These are phyloP conservation scores for Sanderia malayensis DNA, from an alignment of 30 jellyfish, hydroid and myxozoan genomes.

Conservation along the genomic window DNA sequence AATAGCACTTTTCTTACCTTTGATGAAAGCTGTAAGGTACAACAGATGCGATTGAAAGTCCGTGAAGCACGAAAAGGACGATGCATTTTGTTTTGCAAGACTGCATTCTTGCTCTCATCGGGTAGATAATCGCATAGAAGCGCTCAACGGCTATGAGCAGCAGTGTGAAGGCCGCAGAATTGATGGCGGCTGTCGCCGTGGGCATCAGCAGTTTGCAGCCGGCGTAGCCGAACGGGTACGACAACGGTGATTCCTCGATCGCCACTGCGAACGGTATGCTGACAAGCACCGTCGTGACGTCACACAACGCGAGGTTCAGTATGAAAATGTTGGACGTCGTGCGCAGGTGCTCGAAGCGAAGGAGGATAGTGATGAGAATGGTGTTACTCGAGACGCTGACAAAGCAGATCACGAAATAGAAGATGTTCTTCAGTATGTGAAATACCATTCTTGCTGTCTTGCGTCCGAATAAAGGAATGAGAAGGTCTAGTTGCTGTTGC, in stretches of 20 bases:
- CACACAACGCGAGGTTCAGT: conserved; percentile 59
- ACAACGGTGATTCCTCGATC: conserved; percentile 36
- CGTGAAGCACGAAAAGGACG: conserved; percentile 30
- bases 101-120: conserved; percentile 51
- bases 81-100: conserved; percentile 32
- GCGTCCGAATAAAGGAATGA: no score
- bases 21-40: conserved; percentile 36
- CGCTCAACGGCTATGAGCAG: conserved; percentile 67
- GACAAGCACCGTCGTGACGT: conserved; percentile 37
- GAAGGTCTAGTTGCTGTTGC: no score
- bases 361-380: conserved; percentile 33
- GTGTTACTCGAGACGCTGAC: conserved; percentile 53
- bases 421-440: conserved; percentile 34
- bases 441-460: conserved; percentile 8
- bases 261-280: conserved; percentile 62
- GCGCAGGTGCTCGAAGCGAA: conserved; percentile 52
- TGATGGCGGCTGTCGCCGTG: conserved; percentile 59
- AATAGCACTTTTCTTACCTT: conserved; percentile 17
- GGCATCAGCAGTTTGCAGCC: conserved; percentile 76
- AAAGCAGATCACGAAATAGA: conserved; percentile 37
- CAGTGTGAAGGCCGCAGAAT: conserved; percentile 60
- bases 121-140: conserved; percentile 51
- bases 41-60: conserved; percentile 32
- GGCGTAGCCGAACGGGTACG: conserved; percentile 51
- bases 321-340: conserved; percentile 57